phyloP scores from a whole-genome alignment of 2,888 invertebrate genomes.

The Lithophane leautieri region DNA sequence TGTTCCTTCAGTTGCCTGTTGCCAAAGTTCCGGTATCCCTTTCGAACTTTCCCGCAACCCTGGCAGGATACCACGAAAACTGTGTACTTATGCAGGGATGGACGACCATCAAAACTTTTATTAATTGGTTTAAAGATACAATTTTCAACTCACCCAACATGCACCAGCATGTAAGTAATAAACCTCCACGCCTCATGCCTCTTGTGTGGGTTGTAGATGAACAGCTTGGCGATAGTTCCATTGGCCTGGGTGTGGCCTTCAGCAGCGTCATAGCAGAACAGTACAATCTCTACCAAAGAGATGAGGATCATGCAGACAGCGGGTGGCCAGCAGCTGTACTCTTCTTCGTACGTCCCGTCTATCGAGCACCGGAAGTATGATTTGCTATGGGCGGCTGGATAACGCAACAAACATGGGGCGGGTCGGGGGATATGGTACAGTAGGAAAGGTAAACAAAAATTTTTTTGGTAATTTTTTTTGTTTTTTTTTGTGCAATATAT shows the following conservation, averaged over 20 bases:
- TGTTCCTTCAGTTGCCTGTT: too few relatives aligned
- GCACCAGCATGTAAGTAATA: conserved; percentile 98
- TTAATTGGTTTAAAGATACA: background rate
- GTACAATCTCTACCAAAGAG: conserved; percentile 95
- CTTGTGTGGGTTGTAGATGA: conserved; percentile 97
- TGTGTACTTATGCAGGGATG: background rate
- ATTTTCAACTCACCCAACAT: conserved; percentile 93
- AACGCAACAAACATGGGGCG: conserved; percentile 79
- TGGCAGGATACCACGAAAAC: background rate
- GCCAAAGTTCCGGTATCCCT: too few relatives aligned
- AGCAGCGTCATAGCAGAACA: conserved; percentile 91
- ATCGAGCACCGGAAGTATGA: conserved; percentile 82
- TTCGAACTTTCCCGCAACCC: too few relatives aligned
- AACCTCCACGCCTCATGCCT: conserved; percentile 98
- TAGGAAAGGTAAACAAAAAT: background rate
- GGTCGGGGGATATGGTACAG: conserved; percentile 39
- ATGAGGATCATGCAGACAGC: conserved; percentile 97
- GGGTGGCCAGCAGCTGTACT: conserved; percentile 98
- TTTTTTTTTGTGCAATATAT: background rate
- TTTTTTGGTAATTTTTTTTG: background rate
- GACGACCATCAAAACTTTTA: background rate
- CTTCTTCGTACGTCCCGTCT: conserved; percentile 96
- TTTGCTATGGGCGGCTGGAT: conserved; percentile 79
- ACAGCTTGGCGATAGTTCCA: conserved; percentile 94
- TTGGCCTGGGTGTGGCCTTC: conserved; percentile 88